Percentiles rank a stretch among this genome's conserved stretches.
phyloP scores from a whole-genome alignment of 2,888 invertebrate species.

The Troilus luridus region DNA sequence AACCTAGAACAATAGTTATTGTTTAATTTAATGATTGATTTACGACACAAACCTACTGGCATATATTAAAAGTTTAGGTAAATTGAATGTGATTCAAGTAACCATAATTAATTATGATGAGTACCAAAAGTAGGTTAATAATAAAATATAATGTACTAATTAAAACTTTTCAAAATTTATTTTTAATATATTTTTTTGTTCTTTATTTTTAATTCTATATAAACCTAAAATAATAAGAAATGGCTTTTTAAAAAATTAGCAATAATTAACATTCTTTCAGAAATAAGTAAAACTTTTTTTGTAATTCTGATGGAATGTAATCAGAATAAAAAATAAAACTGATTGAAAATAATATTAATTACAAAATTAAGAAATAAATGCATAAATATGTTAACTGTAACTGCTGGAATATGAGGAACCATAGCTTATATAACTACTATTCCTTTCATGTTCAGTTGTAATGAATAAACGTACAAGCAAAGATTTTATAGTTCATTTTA shows the following conservation, averaged over 20 bases:
- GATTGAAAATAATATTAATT: neutral
- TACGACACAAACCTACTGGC: no score
- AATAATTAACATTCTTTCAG: neutral
- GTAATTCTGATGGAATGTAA: constrained; percentile 11
- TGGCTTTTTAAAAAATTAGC: neutral
- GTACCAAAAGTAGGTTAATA: neutral
- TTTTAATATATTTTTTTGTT: neutral
- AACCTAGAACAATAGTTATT: no score
- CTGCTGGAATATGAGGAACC: neutral
- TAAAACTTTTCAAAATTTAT: neutral
- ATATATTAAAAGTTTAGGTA: no score
- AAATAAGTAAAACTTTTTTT: neutral
- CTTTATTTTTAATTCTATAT: neutral
- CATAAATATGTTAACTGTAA: neutral
- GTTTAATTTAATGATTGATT: no score
- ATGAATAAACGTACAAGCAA: neutral
- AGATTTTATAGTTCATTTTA: neutral
- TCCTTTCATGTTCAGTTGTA: neutral
- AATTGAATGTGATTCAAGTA: neutral
- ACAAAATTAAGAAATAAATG: neutral
- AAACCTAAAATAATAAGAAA: constrained; percentile 2
- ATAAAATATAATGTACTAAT: neutral
- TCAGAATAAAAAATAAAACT: neutral
- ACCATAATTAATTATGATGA: neutral
- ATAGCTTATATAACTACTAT: neutral